phyloP scores from a whole-genome alignment of 2,113 vertebrate genomes.

The Aepyceros melampus region DNA sequence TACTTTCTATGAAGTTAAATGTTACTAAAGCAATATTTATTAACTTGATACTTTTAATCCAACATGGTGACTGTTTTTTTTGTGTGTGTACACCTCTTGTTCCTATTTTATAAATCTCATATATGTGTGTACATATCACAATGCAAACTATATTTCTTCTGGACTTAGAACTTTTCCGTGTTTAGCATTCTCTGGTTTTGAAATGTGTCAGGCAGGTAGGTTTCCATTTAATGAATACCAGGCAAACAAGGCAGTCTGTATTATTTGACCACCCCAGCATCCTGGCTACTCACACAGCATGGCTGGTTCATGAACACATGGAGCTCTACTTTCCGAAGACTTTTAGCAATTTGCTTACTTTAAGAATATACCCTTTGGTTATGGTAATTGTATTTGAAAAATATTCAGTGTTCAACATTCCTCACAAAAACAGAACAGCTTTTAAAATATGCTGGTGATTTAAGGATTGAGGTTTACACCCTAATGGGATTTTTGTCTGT shows the following conservation, averaged over 20 bases:
- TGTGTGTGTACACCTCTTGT: not conserved
- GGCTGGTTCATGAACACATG: not conserved
- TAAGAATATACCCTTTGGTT: not conserved
- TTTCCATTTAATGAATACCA: not conserved
- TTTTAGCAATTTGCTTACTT: not conserved
- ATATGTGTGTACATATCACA: not conserved
- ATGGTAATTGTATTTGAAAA: slow-evolving; percentile 3
- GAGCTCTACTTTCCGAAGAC: not conserved
- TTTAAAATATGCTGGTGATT: not conserved
- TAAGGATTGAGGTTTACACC: not conserved
- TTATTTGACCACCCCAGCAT: not conserved
- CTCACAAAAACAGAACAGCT: not conserved
- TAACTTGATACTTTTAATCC: not conserved
- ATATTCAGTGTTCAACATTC: not conserved
- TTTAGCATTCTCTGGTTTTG: not conserved
- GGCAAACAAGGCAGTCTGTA: not conserved
- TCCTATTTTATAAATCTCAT: not conserved
- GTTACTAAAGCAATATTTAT: not conserved
- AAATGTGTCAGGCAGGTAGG: not conserved
- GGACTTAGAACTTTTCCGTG: not conserved
- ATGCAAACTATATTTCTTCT: not conserved
- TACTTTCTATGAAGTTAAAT: slow-evolving; percentile 19
- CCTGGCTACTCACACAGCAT: not conserved
- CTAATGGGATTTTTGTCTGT: not conserved
- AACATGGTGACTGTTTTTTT: not conserved